Evolutionary conservation across 2,888 invertebrate genomes (phyloP), one percentile per base, ranked within the genome.

Genomic region (Catotricha subobsoleta): DNA sequence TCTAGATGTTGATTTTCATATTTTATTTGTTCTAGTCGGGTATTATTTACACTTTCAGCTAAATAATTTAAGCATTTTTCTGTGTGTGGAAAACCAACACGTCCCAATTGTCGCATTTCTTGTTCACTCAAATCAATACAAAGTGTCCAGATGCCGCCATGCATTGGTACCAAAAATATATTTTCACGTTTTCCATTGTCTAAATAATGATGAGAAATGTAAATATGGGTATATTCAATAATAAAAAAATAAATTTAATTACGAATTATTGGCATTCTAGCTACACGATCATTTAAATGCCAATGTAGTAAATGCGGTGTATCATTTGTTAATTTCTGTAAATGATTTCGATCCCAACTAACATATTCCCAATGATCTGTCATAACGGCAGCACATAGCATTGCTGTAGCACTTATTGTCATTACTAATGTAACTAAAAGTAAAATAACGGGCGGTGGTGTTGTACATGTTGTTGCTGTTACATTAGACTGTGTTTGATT

Each of bases 331-430:
- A 59, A 54, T n/a, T 56, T 55, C 43, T 60, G 56, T 29, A 62
- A 44, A 39, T 54, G 58, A 38, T 67, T 68, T 13, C 74, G 68
- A 59, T 84, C 78, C 82, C 87, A 88, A 44, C 71, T 71, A 47
- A 88, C 80, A 56, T 82, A 78, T 64, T 88, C 88, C 87, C 88
- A 88, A 58, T 86, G 82, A 56, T 86, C 82, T 44, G 84, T 84
- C 79, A 87, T 83, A 57, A 88, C 81, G 48, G 87, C 81, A 3
- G 77, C 77, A 57, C 82, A 83, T 30, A 86, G 64, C 74, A 86
- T 76, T 25, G 78, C 79, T 39, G 84, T 82, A 23, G 81, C 80
- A 53, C 78, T 76, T 42, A 76, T 76, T 52, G 74, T 81, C 67
- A 77, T 69, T 54, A 74, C 68, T 55, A 72, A 67, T 56, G 67